Base-by-base conservation (phyloP, 2,888 invertebrate species). In the Apoda limacodes region DNA sequence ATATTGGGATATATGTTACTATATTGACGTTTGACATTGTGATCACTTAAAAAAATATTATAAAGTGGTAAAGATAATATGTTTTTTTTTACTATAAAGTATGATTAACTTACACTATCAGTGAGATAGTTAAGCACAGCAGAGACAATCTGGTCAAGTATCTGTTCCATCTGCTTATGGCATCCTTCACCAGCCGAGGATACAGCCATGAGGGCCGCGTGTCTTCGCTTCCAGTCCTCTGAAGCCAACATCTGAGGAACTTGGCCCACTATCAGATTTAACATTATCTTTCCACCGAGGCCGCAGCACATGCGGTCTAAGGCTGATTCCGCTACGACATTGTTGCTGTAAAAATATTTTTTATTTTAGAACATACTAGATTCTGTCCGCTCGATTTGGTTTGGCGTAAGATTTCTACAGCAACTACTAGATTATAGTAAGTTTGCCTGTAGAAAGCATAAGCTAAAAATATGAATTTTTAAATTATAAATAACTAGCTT, bases 111-210 rank as follows among this genome's bases (percentile, higher is more conserved):
- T 68, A 92, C 92, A 28, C 89, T 86, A 66, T 97, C 96, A 46
- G 86, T 85, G 12, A 95, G 82, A 67, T 88, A 95, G 47, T 88
- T 90, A 37, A 96, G 82, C 21, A 98, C 92, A 21, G 93, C 95
- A 22, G 92, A 88, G 74, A 99, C 92, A 20, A 99, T 92, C 72
- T 93, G 92, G 32, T 89, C 89, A n/a, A 99, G 83, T 83, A 97
- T 89, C 30, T 86, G 84, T 66, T 97, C 97, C 99, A 99, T 99
- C 69, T 98, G 95, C 60, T 96, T 94, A 62, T 96, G 95, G 61
- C 98, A 99, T 12, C 99, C 99, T 81, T 99, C 99, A 3, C 98
- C 98, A 36, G 97, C 93, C 0, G 98, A 95, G 4, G 98, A 98
- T 25, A 99, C 90, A 0, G 98, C 98, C 98, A 99, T 99, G 20